Evolutionary conservation across 2,113 vertebrate genomes (phyloP), one percentile per base, ranked within the genome.

Genomic region (Thamnaconus septentrionalis): DNA sequence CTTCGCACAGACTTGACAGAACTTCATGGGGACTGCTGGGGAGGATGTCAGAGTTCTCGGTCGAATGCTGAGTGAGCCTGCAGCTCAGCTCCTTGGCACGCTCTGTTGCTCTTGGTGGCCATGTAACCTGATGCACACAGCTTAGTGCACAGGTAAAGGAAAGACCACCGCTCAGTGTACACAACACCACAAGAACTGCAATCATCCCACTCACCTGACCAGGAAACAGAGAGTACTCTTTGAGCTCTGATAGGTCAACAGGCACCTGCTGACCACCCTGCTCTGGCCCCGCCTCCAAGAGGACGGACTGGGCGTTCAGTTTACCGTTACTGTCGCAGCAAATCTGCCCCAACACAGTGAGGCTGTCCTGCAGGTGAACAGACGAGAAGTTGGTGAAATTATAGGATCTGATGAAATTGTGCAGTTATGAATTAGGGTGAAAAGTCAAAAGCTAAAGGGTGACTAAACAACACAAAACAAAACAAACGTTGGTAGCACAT

Each of bases 271-370:
- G 86, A 0, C 94, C 96, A 0, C 85, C 89, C 47, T 91, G 92
- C 1, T 95, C 93, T 9, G 84, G 88, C 59, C 96, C 94, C 0
- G 94, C 93, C 78, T 95, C 92, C 5, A 98, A 75, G 61, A 97
- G 76, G 41, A 94, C 91, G 0, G 96, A 98, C 7, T 94, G 90
- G 41, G 88, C 78, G 5, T 97, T 98, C 10, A 98, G 91, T 71
- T 94, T 97, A 42, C 96, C 96, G 0, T 96, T 96, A 57, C 95
- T 88, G 47, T 98, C 96, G 0, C 96, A 98, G 62, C 90, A 85
- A 8, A 98, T 89, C 62, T 93, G 94, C 3, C 95, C 96, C 80
- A 96, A 58, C 39, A 95, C 89, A 0, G 88, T 91, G 43, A 97
- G 75, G 0, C 76, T 73, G 18, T 96, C 94, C 96, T 96, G 18